These are phyloP conservation scores for Cromileptes altivelis DNA, from an alignment of 2,113 vertebrate species.

Conservation along the genomic window DNA sequence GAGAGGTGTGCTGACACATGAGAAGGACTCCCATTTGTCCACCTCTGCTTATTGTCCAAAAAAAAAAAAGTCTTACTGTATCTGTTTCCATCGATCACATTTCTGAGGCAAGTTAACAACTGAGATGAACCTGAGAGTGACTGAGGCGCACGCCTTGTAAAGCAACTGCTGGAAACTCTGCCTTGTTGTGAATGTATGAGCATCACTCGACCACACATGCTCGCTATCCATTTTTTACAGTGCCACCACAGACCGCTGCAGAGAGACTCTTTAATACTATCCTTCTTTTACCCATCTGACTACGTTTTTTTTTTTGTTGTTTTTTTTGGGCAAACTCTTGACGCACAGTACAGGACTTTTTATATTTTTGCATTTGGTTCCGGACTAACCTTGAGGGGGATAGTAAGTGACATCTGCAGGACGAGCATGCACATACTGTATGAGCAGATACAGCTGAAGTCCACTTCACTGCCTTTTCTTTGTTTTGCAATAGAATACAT, in stretches of 20 bases:
- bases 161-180: conserved; percentile 58
- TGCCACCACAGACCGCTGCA: conserved; percentile 70
- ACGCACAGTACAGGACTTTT: conserved; percentile 41
- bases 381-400: conserved; percentile 46
- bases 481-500: conserved; percentile 82
- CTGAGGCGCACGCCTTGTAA: conserved; percentile 29
- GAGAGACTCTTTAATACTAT: conserved; percentile 64
- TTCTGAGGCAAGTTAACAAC: conserved; percentile 53
- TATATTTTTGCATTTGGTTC: conserved; percentile 65
- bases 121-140: conserved; percentile 10
- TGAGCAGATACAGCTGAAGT: conserved; percentile 64
- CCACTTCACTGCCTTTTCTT: conserved; percentile 84
- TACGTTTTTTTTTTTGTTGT: conserved; percentile 33
- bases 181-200: conserved; percentile 85
- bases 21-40: conserved; percentile 13
- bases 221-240: conserved; percentile 63
- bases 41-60: conserved; percentile 2
- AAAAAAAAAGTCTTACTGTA: conserved; percentile 8
- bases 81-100: conserved; percentile 38
- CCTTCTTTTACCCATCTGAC: conserved; percentile 64
- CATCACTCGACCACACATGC: conserved; percentile 72
- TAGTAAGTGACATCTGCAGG: conserved; percentile 50
- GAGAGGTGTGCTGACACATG: conserved; percentile 22
- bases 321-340: conserved; percentile 25
- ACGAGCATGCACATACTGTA: conserved; percentile 76